These are phyloP conservation scores for Ostrea denselamellosa DNA, from an alignment of 1,140 invertebrate genomes.

Conservation along the genomic window DNA sequence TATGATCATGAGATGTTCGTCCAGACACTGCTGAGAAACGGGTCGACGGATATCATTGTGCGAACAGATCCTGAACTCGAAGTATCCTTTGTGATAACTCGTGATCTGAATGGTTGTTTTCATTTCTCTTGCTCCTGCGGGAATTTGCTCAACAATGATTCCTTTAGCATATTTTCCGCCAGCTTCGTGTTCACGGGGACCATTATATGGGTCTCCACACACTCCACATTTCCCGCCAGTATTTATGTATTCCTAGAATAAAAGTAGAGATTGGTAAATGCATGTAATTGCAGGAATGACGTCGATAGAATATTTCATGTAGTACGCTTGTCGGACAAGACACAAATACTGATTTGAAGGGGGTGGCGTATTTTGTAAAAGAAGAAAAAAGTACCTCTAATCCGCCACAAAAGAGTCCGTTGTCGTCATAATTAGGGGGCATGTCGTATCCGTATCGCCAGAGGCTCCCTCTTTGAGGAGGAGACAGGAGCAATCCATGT, in stretches of 20 bases:
- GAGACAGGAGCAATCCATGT: slow-evolving; percentile 91
- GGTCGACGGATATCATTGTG: slow-evolving; percentile 74
- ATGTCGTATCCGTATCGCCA: slow-evolving; percentile 95
- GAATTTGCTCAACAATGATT: slow-evolving; percentile 54
- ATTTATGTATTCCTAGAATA: slow-evolving; percentile 37
- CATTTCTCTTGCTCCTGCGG: slow-evolving; percentile 70
- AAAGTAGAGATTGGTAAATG: neutral
- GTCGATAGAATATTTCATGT: neutral
- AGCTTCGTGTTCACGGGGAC: slow-evolving; percentile 61
- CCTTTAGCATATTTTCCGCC: slow-evolving; percentile 64
- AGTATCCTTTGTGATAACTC: slow-evolving; percentile 67
- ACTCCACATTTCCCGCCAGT: slow-evolving; percentile 57
- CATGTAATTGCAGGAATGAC: neutral
- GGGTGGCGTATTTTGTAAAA: neutral
- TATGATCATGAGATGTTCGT: slow-evolving; percentile 75
- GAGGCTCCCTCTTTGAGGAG: slow-evolving; percentile 93
- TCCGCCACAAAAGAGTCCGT: slow-evolving; percentile 89
- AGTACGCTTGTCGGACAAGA: neutral
- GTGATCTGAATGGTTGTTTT: slow-evolving; percentile 59
- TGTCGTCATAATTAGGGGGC: slow-evolving; percentile 95
- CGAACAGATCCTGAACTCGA: slow-evolving; percentile 72
- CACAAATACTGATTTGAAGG: no score
- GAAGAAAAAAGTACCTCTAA: slow-evolving; percentile 18
- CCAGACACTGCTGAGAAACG: slow-evolving; percentile 66
- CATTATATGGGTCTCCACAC: slow-evolving; percentile 60